Conservation (phyloP, 2,888 invertebrate species). For the Plebejus melissa region DNA sequence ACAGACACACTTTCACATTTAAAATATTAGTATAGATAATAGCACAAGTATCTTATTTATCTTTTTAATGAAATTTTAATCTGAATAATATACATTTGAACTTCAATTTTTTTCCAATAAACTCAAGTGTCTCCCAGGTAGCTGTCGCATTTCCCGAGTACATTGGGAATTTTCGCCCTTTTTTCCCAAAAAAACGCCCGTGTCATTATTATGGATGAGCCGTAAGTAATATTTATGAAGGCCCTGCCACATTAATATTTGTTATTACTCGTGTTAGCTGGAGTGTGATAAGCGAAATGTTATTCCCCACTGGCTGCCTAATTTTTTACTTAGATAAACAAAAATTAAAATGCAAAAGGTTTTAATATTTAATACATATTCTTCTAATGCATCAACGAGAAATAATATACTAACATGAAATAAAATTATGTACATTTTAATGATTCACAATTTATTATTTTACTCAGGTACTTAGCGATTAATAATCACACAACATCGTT, state of each 20-base stretch:
- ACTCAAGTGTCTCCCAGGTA: slow-evolving; percentile 18
- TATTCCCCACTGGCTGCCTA: not conserved
- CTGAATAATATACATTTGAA: not conserved
- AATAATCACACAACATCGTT: no score
- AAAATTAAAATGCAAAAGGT: not conserved
- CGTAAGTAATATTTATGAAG: slow-evolving; percentile 70
- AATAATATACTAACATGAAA: no score
- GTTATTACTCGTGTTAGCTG: slow-evolving; percentile 23
- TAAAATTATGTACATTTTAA: no score
- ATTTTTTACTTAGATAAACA: slow-evolving; percentile 10
- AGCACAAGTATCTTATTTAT: no score
- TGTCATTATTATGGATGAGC: slow-evolving; percentile 47
- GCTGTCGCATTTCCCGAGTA: not conserved
- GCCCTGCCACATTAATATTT: slow-evolving; percentile 34
- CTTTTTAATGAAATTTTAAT: not conserved
- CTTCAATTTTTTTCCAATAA: slow-evolving; percentile 14
- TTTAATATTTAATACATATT: not conserved
- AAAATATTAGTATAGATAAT: no score
- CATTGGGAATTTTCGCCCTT: slow-evolving; percentile 28
- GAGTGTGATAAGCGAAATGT: slow-evolving; percentile 22
- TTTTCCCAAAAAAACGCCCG: slow-evolving; percentile 32
- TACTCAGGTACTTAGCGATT: no score
- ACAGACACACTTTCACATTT: no score
- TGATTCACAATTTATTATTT: no score
- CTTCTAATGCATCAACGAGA: not conserved